These are phyloP conservation scores for Steatocranus sp. DNA, from an alignment of 2,797 vertebrate genomes.

Conservation along the genomic window DNA sequence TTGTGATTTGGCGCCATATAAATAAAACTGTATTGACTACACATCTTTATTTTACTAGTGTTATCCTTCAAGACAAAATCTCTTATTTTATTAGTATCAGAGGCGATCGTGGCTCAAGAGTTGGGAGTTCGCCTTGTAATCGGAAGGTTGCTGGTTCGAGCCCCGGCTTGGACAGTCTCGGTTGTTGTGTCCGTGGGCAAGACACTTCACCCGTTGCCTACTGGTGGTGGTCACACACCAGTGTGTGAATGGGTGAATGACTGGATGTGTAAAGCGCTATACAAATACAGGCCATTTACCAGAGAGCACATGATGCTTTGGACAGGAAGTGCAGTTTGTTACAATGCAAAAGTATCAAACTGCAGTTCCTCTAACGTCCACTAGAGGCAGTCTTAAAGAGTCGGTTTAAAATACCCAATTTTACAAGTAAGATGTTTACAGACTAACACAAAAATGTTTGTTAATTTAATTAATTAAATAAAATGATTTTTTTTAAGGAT, in stretches of 20 bases:
- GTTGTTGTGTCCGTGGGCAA: not conserved
- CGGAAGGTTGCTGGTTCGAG: fast-evolving
- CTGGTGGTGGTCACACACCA: not conserved
- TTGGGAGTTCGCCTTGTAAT: not conserved
- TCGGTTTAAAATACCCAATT: not conserved
- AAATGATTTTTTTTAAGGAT: not conserved
- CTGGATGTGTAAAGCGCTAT: not conserved
- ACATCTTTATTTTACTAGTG: not conserved
- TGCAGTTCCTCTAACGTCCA: not conserved
- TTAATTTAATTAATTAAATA: fast-evolving
- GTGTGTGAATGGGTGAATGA: not conserved
- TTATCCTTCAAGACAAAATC: not conserved
- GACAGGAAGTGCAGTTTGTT: not conserved
- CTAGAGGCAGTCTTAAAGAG: not conserved
- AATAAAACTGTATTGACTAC: not conserved
- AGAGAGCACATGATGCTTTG: not conserved
- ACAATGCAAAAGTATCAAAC: not conserved
- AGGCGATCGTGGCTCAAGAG: not conserved
- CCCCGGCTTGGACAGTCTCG: fast-evolving
- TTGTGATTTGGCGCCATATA: too few relatives aligned
- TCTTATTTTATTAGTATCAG: not conserved
- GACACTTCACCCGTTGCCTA: fast-evolving
- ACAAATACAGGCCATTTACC: not conserved
- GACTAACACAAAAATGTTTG: not conserved
- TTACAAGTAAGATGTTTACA: not conserved